Evolutionary conservation across 1,140 invertebrate species (phyloP).

Genomic region (Harlomillsia oculata): DNA sequence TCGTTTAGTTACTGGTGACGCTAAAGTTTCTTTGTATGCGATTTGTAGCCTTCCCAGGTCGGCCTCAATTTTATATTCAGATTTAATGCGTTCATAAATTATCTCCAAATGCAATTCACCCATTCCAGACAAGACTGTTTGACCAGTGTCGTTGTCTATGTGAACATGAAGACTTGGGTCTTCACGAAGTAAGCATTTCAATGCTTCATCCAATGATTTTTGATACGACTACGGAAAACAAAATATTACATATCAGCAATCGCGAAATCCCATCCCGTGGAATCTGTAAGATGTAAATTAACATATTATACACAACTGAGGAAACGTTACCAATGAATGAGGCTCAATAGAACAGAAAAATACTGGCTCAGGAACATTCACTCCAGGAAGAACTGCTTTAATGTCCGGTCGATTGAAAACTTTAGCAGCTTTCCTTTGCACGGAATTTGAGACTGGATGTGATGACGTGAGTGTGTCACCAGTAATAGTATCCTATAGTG

Average conservation of each 20-base stretch:
- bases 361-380: constrained; percentile 78
- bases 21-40: constrained; percentile 75
- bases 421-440: constrained; percentile 46
- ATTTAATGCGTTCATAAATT: constrained; percentile 71
- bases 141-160: constrained; percentile 64
- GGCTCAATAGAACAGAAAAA: constrained; percentile 96
- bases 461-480: constrained; percentile 74
- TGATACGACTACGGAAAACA: constrained; percentile 49
- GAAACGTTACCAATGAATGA: constrained; percentile 52
- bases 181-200: constrained; percentile 76
- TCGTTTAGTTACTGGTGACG: constrained; percentile 37
- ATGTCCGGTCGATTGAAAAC: constrained; percentile 36
- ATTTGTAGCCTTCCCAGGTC: constrained; percentile 91
- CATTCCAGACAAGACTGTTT: constrained; percentile 84
- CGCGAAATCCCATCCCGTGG: background rate
- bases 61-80: constrained; percentile 85
- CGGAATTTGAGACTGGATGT: constrained; percentile 46
- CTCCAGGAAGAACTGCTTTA: constrained; percentile 47
- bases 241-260: background rate
- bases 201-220: constrained; percentile 65
- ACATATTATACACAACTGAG: background rate
- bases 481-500: constrained; percentile 54
- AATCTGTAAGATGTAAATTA: background rate
- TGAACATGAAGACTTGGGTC: constrained; percentile 84
- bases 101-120: constrained; percentile 95